Base-by-base conservation (phyloP, 2,888 invertebrate species). In the Polydesmus complanatus region DNA sequence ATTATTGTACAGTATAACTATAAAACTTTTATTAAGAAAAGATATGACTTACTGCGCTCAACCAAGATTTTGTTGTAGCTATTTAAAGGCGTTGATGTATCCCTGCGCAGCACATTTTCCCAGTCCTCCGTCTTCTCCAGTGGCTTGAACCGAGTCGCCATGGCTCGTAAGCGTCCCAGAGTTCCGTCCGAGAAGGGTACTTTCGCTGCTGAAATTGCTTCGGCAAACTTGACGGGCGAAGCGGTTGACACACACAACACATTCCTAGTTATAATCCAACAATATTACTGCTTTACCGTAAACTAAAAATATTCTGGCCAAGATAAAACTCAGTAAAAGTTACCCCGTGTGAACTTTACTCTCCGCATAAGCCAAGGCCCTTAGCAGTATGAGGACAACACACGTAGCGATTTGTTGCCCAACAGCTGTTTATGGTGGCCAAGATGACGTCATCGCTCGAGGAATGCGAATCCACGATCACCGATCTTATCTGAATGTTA, bases 361-460 rank as follows among this genome's bases (percentile, higher is more conserved):
- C n/a, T n/a, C n/a, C n/a, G n/a, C n/a, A n/a, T 72, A 74, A 19
- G 71, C 67, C 14, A 72, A 70, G 27, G 72, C 76, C 1, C n/a
- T 70, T 69, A 2, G 76, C 75, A 1, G 76, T 75, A 65, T 77
- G 77, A 2, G 77, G 77, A 67, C 76, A 77, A 2, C 74, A 60
- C 59, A 70, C 61, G 67, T 76, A 76, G n/a, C 68, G 56, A 63
- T 73, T 69, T 53, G 70, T 69, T 26, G 68, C 64, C 70, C 71
- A 75, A 59, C 72, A 71, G 56, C 67, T 64, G 53, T 62, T 66
- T 67, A 76, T 75, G 0, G 73, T 70, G 8, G 61, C 56, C 58
- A 68, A 68, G 56, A 75, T 73, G 1, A 64, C 68, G 2, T 68
- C 67, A 58, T 74, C 73, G 25, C 65, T 65, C 1, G 68, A 70